A percentile compares a stretch with the other conserved stretches of the same genome.
Conservation (phyloP, 2,797 vertebrate species). For the Pteropus rufus region DNA sequence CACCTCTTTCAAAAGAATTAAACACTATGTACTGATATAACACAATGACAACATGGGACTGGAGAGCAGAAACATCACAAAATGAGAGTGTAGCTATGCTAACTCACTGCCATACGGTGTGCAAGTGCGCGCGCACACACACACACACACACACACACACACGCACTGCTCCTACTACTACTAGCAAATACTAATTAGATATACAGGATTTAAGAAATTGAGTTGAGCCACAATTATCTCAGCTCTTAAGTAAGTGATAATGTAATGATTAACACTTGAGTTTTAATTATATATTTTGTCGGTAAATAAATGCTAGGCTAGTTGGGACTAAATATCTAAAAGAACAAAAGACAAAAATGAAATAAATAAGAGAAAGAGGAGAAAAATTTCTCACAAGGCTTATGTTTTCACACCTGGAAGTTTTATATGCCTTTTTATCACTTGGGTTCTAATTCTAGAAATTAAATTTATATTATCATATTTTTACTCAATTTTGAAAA, state of each 20-base stretch:
- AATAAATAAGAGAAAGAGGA: neutral
- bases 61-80: neutral
- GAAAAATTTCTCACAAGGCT: neutral
- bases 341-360: neutral
- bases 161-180: neutral
- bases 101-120: neutral
- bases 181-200: neutral
- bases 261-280: neutral
- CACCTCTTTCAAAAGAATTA: neutral
- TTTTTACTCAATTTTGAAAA: neutral
- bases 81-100: neutral
- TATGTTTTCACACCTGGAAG: neutral
- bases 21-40: fast-evolving
- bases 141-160: neutral
- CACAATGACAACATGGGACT: neutral
- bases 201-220: neutral
- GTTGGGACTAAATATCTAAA: neutral
- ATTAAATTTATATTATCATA: neutral
- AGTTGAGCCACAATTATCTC: neutral
- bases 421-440: neutral
- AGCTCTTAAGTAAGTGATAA: neutral
- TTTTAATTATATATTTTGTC: neutral
- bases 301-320: neutral
- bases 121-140: neutral
- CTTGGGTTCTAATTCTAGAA: neutral